A percentile compares a stretch with the other conserved stretches of the same genome.
These are phyloP conservation scores for Drosophila kokeensis DNA, from an alignment of 2,888 invertebrate genomes.

Conservation along the genomic window DNA sequence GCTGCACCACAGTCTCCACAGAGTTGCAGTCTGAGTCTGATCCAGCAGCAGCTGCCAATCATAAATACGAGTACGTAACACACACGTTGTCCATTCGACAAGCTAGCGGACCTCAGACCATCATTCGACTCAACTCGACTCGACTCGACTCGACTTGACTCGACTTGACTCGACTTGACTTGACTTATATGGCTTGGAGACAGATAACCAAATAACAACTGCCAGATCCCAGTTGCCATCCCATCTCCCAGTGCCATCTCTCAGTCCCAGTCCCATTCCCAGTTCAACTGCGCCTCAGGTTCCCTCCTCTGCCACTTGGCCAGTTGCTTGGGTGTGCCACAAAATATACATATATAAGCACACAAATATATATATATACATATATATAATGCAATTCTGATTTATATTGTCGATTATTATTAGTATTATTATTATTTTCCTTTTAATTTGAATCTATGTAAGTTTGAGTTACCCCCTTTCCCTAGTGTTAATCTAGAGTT, in stretches of 20 bases:
- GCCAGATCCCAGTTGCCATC: conserved; percentile 39
- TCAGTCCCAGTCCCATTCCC: conserved; percentile 34
- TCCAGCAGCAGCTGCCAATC: conserved; percentile 65
- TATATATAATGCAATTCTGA: not conserved
- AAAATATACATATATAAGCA: not conserved
- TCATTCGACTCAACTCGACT: conserved; percentile 17
- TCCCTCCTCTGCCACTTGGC: not conserved
- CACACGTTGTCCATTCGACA: conserved; percentile 63
- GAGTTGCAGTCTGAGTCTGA: not conserved
- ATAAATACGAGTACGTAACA: conserved; percentile 72
- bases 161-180: conserved; percentile 32
- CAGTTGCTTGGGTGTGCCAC: not conserved
- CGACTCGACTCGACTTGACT: conserved; percentile 1
- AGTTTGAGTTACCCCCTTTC: not conserved
- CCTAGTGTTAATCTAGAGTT: not conserved
- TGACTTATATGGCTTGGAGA: conserved; percentile 68
- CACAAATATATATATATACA: not conserved
- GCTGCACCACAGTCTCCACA: not conserved
- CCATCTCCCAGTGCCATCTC: conserved; percentile 2
- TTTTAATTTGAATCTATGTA: not conserved
- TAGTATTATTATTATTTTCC: not conserved
- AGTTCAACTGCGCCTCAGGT: conserved; percentile 37
- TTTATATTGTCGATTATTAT: not conserved
- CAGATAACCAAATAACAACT: conserved; percentile 81
- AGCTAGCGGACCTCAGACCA: conserved; percentile 13